Base-by-base conservation (phyloP, 2,888 invertebrate genomes). In the Drosophila nigritarsus region DNA sequence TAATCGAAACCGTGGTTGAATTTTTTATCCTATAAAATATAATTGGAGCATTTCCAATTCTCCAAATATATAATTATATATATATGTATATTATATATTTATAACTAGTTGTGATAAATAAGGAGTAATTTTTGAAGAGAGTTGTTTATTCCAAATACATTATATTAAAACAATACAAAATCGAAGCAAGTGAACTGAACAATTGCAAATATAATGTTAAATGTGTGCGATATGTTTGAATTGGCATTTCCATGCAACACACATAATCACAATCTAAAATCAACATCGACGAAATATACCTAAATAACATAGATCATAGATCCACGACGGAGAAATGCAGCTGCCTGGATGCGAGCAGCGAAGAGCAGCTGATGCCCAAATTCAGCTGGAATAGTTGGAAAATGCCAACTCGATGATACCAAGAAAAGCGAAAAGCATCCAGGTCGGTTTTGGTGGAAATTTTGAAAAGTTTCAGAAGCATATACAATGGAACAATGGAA, bases 301-400 rank as follows among this genome's bases (percentile, higher is more conserved):
- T 45, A 45, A 45, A 24, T 8, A 29, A 30, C 13, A 40, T 15
- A 56, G 56, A 38, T 24, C 20, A 20, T 3, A 42, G 11, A 56
- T 27, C 24, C 6, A 50, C 50, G 20, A 34, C 15, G 24, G 20
- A 29, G 6, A 34, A 48, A 48, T 11, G 66, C 56, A 68, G 36
- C 64, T 65, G 62, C 65, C 32, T 6, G 11, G 20, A 32, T 8
- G 15, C 24, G 18, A 9, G 27, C 18, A 18, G 8, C n/a, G 18
- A 13, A 9, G 36, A 54, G 55, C 62, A 62, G 54, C 42, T 54
- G 62, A 62, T 62, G 15, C n/a, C 45, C 13, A 56, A 62, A 36
- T 36, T 48, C 45, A 58, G 24, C 45, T 58, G 7, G 32, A 32
- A 30, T 45, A 42, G 62, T 42, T 42, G 27, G n/a, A 36, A 62